Evolutionary conservation across 2,113 vertebrate species (phyloP).

Genomic region (Amia ocellicauda): DNA sequence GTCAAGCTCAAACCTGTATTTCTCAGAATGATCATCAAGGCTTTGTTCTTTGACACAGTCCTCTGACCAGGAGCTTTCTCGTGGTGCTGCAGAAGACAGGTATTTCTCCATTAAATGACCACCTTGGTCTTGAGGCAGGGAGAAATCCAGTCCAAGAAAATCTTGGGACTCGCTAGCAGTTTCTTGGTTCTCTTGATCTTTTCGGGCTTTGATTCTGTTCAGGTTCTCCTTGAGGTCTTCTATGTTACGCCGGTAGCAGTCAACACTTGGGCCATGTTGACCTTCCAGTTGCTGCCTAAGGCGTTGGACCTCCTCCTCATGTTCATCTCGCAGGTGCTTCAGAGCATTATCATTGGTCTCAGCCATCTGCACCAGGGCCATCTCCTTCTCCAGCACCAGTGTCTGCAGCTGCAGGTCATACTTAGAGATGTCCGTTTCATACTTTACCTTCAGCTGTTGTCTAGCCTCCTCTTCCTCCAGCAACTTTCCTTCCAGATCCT

Average conservation of each 20-base stretch:
- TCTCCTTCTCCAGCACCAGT: conserved; percentile 36
- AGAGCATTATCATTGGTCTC: conserved; percentile 42
- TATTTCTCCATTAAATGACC: conserved; percentile 69
- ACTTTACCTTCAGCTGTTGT: conserved; percentile 27
- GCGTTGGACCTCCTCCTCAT: conserved; percentile 35
- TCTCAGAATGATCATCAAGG: conserved; percentile 54
- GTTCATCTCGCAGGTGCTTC: conserved; percentile 33
- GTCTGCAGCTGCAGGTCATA: conserved; percentile 42
- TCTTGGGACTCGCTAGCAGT: conserved; percentile 26
- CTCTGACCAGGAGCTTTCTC: conserved; percentile 39
- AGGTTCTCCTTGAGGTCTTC: conserved; percentile 27
- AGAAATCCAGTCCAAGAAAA: conserved; percentile 24
- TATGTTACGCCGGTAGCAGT: conserved; percentile 9
- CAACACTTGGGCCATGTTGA: conserved; percentile 10
- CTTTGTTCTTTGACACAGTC: conserved; percentile 41
- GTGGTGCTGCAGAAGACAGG: conserved; percentile 46
- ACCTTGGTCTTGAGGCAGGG: conserved; percentile 17
- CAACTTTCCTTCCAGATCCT: conserved; percentile 52
- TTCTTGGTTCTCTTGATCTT: conserved; percentile 44
- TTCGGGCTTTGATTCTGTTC: conserved; percentile 35
- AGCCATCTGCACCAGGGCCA: conserved; percentile 19
- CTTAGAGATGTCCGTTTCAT: conserved; percentile 40
- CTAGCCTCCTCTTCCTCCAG: conserved; percentile 43
- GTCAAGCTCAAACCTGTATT: conserved; percentile 53
- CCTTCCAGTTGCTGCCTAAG: conserved; percentile 46